Evolutionary conservation across 2,888 invertebrate species (phyloP).

Genomic region (Sussaba pulchella): DNA sequence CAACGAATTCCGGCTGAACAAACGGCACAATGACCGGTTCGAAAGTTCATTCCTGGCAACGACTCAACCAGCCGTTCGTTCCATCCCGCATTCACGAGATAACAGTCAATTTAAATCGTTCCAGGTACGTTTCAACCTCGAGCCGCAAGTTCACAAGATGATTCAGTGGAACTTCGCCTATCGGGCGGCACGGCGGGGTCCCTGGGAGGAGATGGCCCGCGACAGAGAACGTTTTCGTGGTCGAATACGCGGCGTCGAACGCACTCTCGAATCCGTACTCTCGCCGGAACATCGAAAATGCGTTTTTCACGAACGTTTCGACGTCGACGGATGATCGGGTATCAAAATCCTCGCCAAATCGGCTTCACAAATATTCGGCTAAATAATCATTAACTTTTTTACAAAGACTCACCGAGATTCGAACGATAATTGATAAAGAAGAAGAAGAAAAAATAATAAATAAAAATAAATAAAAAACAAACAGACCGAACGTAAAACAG

Average conservation of each 20-base stretch:
- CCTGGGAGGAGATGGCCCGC: slow-evolving; percentile 86
- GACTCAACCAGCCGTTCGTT: no score
- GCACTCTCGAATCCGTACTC: slow-evolving; percentile 83
- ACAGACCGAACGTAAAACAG: slow-evolving; percentile 19
- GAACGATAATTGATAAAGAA: no score
- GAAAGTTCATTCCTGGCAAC: no score
- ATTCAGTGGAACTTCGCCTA: slow-evolving; percentile 86
- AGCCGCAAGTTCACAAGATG: slow-evolving; percentile 85
- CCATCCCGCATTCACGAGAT: no score
- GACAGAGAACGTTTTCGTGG: slow-evolving; percentile 85
- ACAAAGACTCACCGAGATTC: background rate
- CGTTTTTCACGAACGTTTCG: slow-evolving; percentile 84
- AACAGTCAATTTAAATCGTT: slow-evolving; percentile 60
- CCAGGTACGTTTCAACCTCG: slow-evolving; percentile 85
- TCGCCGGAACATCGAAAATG: slow-evolving; percentile 83
- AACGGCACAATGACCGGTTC: no score
- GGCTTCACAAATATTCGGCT: slow-evolving; percentile 39
- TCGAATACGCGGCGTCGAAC: slow-evolving; percentile 82
- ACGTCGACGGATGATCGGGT: slow-evolving; percentile 52
- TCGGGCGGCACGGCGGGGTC: slow-evolving; percentile 86
- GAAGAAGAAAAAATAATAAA: no score
- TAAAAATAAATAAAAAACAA: slow-evolving; percentile 32
- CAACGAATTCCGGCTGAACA: no score
- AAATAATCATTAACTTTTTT: background rate
- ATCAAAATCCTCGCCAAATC: background rate